Percentiles rank a stretch among this genome's conserved stretches.
Conservation (phyloP, 2,888 invertebrate species). For the Ornithoptera priamus region DNA sequence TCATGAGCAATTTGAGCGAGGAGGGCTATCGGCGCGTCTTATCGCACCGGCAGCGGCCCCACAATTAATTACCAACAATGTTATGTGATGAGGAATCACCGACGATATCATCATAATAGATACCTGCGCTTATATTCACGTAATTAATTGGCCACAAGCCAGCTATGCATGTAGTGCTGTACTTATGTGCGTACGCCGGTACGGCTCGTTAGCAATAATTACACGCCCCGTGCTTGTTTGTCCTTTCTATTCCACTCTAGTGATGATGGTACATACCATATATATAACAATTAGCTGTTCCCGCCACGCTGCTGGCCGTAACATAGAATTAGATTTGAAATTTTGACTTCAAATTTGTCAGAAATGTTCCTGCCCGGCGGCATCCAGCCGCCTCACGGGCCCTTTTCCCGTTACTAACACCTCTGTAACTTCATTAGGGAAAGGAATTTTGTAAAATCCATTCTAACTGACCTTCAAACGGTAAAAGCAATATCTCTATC, state of each 20-base stretch:
- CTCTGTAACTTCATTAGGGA: too few relatives aligned
- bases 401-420: too few relatives aligned
- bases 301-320: too few relatives aligned
- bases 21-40: conserved; percentile 68
- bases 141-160: conserved; percentile 33
- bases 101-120: conserved; percentile 48
- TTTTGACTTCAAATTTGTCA: too few relatives aligned
- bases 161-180: conserved; percentile 8
- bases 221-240: conserved; percentile 2
- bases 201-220: conserved; percentile 12
- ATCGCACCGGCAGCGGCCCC: conserved; percentile 49
- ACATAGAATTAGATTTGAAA: too few relatives aligned
- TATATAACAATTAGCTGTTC: neutral
- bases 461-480: too few relatives aligned
- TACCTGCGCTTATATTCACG: conserved; percentile 38
- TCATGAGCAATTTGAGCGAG: conserved; percentile 61
- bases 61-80: conserved; percentile 52
- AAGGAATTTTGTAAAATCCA: too few relatives aligned
- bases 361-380: too few relatives aligned
- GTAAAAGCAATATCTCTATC: too few relatives aligned
- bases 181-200: conserved; percentile 11
- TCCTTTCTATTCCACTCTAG: neutral
- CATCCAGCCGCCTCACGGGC: too few relatives aligned
- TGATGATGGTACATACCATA: neutral
- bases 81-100: conserved; percentile 63